Evolutionary conservation across 30 jellyfish, hydroid and myxozoan species (phyloP).

Genomic region (Aurelia aurita complex sp. Pacific): DNA sequence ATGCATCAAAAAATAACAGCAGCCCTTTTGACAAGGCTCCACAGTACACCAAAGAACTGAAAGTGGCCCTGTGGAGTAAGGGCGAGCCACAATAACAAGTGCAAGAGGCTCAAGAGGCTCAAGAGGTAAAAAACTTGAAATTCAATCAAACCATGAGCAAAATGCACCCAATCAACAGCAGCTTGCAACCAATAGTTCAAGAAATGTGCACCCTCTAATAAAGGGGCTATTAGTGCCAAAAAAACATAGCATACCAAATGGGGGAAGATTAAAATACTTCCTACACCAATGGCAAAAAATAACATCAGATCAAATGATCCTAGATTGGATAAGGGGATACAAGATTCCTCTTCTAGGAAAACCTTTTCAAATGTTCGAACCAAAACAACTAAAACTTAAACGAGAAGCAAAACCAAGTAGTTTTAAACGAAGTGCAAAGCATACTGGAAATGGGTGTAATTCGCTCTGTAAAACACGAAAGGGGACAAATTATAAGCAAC

Average conservation of each 20-base stretch:
- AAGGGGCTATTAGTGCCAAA: neutral
- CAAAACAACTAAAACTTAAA: slow-evolving; percentile 11
- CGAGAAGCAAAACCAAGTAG: neutral
- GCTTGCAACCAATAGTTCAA: neutral
- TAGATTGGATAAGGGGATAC: slow-evolving; percentile 28
- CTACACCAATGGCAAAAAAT: slow-evolving; percentile 10
- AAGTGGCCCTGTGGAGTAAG: slow-evolving; percentile 12
- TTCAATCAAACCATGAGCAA: slow-evolving; percentile 1
- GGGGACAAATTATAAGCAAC: slow-evolving; percentile 19
- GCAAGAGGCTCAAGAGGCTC: slow-evolving; percentile 12
- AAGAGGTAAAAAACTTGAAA: neutral
- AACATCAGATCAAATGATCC: slow-evolving; percentile 1
- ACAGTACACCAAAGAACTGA: neutral
- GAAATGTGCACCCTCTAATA: slow-evolving; percentile 11
- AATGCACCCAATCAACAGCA: neutral
- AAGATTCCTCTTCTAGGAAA: slow-evolving; percentile 17
- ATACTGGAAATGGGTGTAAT: slow-evolving; percentile 24
- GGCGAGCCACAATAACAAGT: neutral
- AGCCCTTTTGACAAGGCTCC: slow-evolving; percentile 4
- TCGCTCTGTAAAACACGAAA: slow-evolving; percentile 18
- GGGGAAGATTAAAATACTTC: slow-evolving; percentile 14
- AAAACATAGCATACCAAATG: neutral
- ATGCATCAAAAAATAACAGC: neutral
- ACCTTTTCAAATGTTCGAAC: slow-evolving; percentile 7
- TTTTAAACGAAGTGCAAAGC: slow-evolving; percentile 11